Conservation (phyloP, 2,888 invertebrate genomes). For the Nemurella pictetii region DNA sequence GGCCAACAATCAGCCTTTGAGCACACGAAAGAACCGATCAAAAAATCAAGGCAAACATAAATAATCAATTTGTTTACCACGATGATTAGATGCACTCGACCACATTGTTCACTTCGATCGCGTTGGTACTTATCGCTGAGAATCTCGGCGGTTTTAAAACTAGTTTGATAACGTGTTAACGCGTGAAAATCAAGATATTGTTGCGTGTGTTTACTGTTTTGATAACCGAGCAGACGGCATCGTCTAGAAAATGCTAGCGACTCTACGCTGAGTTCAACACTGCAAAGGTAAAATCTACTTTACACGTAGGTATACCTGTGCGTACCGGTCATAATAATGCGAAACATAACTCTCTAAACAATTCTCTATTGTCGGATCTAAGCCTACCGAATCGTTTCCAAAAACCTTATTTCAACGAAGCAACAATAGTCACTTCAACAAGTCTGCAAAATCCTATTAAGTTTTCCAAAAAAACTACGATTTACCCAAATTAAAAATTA, state of each 20-base stretch:
- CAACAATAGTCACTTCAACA: no score
- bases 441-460: neutral
- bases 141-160: neutral
- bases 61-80: neutral
- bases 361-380: no score
- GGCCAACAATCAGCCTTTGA: neutral
- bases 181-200: neutral
- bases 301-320: neutral
- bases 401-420: neutral
- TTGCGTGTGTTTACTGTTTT: neutral
- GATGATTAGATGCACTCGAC: neutral
- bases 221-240: neutral
- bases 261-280: neutral
- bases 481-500: neutral
- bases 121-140: neutral
- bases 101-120: neutral
- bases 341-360: neutral
- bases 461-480: neutral
- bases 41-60: neutral
- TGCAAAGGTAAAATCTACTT: neutral
- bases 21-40: neutral
- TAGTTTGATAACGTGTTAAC: neutral
- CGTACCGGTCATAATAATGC: neutral
- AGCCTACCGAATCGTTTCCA: no score
- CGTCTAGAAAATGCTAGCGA: neutral